Base-by-base conservation (phyloP, 1,140 invertebrate species). In the Thalassaphorura encarpata region DNA sequence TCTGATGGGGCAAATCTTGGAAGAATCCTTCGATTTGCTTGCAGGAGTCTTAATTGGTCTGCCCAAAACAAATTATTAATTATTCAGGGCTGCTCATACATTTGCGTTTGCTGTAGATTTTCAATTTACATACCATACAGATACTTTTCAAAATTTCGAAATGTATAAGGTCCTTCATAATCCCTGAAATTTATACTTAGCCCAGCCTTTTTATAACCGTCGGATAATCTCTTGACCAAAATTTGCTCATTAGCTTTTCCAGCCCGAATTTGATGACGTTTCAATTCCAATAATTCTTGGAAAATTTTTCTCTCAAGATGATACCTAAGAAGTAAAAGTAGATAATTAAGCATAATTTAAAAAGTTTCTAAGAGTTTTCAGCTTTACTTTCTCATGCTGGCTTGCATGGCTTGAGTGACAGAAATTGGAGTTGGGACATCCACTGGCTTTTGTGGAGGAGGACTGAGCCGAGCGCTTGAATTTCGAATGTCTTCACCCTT, bases 301-400 rank as follows among this genome's bases (percentile, higher is more conserved):
- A 97, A 96, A 64, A 97, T 89, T 66, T 89, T 87, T 53, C 89
- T 76, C 69, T 97, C 92, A 63, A 91, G 76, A 61, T 92, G 87
- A 72, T 92, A 94, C 69, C 89, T 79, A 46, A 13, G 49, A n/a
- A 52, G 50, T 45, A 48, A 52, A 39, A 58, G 33, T 23, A 53
- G 18, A n/a, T 36, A 5, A 15, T 8, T 52, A 51, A 51, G 36
- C 15, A 5, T 13, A 13, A 13, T 11, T 21, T 6, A 58, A 41
- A 15, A 1, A 3, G 8, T 42, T n/a, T 18, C 31, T 46, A 27
- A 18, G 6, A 8, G 16, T 6, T 43, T 13, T 18, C 8, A 42
- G 3, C 66, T 69, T 69, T 67, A 74, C 72, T 72, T 75, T 59
- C 72, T 66, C 62, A 74, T 70, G 36, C 70, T 72, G 13, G 69